phyloP scores from a whole-genome alignment of 2,888 invertebrate species.

The Platerodrilus igneus region DNA sequence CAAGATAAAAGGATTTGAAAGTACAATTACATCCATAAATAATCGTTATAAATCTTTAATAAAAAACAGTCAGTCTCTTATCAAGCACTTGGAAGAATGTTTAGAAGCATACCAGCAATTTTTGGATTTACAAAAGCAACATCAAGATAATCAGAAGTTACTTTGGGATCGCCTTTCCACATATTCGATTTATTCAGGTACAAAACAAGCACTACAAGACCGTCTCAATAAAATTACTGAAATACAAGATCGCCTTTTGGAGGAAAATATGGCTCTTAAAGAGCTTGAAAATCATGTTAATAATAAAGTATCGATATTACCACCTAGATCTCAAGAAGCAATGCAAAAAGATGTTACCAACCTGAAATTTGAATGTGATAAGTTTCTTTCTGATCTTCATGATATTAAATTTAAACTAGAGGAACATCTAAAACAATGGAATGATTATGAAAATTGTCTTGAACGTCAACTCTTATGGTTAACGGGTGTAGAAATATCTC shows the following conservation, averaged over 20 bases:
- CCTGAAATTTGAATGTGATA: slow-evolving; percentile 77
- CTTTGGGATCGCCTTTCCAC: slow-evolving; percentile 82
- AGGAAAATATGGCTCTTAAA: slow-evolving; percentile 72
- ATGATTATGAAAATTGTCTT: slow-evolving; percentile 81
- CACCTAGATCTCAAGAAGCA: slow-evolving; percentile 77
- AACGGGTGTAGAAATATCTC: slow-evolving; percentile 75
- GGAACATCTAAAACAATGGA: slow-evolving; percentile 84
- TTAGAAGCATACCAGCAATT: slow-evolving; percentile 82
- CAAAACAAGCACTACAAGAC: slow-evolving; percentile 77
- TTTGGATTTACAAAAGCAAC: slow-evolving; percentile 76
- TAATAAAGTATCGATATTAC: slow-evolving; percentile 63
- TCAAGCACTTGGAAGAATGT: slow-evolving; percentile 69
- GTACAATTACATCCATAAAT: slow-evolving; percentile 68
- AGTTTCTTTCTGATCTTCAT: slow-evolving; percentile 69
- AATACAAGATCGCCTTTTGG: slow-evolving; percentile 71
- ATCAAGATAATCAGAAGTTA: slow-evolving; percentile 86
- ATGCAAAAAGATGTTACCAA: slow-evolving; percentile 78
- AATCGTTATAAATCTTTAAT: slow-evolving; percentile 70
- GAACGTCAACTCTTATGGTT: slow-evolving; percentile 81
- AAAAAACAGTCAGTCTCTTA: slow-evolving; percentile 61
- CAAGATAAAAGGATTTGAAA: slow-evolving; percentile 60
- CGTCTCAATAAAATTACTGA: slow-evolving; percentile 76
- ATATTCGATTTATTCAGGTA: slow-evolving; percentile 82
- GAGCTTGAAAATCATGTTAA: slow-evolving; percentile 70
- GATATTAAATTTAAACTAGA: slow-evolving; percentile 77